A percentile compares a stretch with the other conserved stretches of the same genome.
These are phyloP conservation scores for Forbesichthys papilliferus DNA, from an alignment of 2,113 vertebrate genomes.

Conservation along the genomic window DNA sequence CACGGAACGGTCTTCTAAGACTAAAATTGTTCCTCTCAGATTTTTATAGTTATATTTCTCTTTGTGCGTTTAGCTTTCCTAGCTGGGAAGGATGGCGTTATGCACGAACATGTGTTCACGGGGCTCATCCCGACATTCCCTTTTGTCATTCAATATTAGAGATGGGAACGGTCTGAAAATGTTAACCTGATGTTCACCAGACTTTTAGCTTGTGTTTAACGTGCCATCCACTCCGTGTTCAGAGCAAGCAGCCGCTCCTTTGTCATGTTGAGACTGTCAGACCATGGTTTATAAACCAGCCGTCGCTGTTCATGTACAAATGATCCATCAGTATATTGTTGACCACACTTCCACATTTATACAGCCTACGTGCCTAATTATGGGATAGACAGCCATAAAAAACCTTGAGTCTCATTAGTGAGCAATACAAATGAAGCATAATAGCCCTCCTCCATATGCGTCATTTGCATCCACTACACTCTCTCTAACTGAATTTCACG, in stretches of 20 bases:
- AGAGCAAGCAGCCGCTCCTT: no score
- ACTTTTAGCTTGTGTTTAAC: background rate
- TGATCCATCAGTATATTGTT: no score
- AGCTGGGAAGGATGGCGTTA: background rate
- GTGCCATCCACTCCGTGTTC: no score
- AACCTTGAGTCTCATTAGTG: background rate
- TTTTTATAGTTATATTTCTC: constrained; percentile 2
- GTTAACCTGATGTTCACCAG: background rate
- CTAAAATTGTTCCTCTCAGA: constrained; percentile 1
- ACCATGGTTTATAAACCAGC: no score
- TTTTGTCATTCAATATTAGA: background rate
- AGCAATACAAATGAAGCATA: background rate
- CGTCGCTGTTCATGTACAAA: no score
- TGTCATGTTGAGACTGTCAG: no score
- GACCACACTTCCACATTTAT: no score
- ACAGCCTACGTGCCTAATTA: background rate
- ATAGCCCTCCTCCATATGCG: background rate
- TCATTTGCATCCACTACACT: background rate
- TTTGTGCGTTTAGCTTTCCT: background rate
- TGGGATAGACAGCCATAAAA: background rate
- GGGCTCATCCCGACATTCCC: background rate
- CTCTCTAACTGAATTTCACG: background rate
- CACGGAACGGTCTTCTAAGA: constrained; percentile 26
- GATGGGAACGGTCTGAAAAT: no score
- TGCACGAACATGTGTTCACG: background rate